Conservation (phyloP, 2,113 vertebrate species). For the Clupea harengus region DNA sequence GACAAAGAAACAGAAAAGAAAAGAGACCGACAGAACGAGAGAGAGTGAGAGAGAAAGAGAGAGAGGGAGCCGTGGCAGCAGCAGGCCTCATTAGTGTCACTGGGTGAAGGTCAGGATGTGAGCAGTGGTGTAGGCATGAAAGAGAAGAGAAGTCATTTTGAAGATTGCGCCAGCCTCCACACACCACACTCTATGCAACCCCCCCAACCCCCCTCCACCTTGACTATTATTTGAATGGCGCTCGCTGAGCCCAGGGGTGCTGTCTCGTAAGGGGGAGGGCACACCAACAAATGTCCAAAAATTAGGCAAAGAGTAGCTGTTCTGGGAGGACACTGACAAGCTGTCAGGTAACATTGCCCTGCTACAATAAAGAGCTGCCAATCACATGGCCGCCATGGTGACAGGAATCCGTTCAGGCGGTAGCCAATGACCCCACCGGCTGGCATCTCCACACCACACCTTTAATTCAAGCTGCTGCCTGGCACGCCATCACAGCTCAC, state of each 20-base stretch:
- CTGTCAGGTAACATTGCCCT: conserved; percentile 28
- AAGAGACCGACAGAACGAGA: conserved; percentile 30
- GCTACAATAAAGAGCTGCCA: conserved; percentile 29
- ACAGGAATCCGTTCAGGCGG: conserved; percentile 32
- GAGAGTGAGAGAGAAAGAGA: conserved; percentile 31
- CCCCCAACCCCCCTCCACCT: background rate
- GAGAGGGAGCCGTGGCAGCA: background rate
- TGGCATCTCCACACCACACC: conserved; percentile 5
- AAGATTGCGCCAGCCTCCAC: background rate
- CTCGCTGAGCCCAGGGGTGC: background rate
- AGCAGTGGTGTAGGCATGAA: background rate
- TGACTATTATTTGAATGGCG: conserved; percentile 9
- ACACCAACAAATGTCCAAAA: conserved; percentile 51
- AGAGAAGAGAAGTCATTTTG: conserved; percentile 10
- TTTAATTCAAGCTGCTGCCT: background rate
- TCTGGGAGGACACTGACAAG: conserved; percentile 33
- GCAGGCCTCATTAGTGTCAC: background rate
- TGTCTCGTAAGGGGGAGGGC: conserved; percentile 2
- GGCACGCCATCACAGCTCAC: background rate
- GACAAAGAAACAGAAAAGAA: conserved; percentile 32
- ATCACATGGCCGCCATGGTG: conserved; percentile 34
- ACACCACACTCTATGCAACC: background rate
- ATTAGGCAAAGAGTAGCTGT: conserved; percentile 44
- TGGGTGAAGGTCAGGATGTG: conserved; percentile 17
- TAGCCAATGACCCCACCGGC: background rate